Percentiles rank a stretch among this genome's conserved stretches.
These are phyloP conservation scores for Poecilia wingei DNA, from an alignment of 2,797 vertebrate genomes.

Conservation along the genomic window DNA sequence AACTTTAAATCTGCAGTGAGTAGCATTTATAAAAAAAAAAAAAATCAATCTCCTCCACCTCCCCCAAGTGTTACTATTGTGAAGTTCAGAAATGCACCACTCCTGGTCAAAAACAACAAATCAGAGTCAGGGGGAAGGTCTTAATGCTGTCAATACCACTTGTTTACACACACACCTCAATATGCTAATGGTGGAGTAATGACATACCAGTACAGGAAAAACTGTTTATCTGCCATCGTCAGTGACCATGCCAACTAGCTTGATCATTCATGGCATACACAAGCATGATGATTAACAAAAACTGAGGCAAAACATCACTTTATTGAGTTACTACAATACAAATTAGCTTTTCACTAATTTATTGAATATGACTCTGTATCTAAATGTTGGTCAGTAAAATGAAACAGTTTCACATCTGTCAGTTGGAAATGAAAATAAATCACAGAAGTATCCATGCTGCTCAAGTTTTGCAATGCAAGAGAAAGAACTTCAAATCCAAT, in stretches of 20 bases:
- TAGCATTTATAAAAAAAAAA: not conserved
- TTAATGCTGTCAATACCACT: no score
- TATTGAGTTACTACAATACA: not conserved
- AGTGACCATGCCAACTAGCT: not conserved
- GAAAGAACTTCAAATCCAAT: not conserved
- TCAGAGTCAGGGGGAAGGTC: no score
- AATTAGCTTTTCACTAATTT: not conserved
- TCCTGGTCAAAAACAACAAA: no score
- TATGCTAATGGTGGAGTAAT: not conserved
- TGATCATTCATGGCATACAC: no score
- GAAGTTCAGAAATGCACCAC: no score
- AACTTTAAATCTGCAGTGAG: not conserved
- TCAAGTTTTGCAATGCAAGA: not conserved
- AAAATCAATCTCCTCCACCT: no score
- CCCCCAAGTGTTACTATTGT: no score
- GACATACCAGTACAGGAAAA: not conserved
- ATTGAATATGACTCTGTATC: not conserved
- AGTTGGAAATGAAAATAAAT: not conserved
- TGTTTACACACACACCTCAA: not conserved
- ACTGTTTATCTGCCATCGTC: no score
- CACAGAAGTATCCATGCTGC: not conserved
- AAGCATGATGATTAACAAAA: not conserved
- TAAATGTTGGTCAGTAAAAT: not conserved
- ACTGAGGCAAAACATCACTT: not conserved
- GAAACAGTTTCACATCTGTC: not conserved